Conservation (phyloP, 2,797 vertebrate species). For the Amblyraja radiata region DNA sequence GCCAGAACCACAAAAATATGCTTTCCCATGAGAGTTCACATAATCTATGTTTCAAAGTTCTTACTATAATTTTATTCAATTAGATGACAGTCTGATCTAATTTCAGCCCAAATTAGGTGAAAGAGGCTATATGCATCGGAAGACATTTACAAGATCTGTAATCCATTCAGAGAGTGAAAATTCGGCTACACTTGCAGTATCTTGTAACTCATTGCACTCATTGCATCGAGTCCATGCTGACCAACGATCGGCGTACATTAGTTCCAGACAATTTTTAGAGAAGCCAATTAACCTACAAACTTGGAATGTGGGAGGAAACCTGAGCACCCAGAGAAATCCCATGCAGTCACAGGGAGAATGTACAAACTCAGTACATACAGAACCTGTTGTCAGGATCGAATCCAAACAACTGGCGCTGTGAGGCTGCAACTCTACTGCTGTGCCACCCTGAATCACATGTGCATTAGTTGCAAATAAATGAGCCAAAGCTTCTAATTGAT, state of each 20-base stretch:
- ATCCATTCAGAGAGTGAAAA: background rate
- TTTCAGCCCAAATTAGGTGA: background rate
- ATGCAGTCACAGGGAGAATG: no score
- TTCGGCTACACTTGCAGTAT: background rate
- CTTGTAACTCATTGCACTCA: background rate
- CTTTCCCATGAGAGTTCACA: background rate
- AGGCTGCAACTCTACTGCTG: no score
- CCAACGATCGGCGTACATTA: no score
- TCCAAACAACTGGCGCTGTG: no score
- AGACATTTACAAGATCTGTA: background rate
- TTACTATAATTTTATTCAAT: background rate
- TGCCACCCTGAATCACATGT: no score
- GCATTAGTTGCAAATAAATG: background rate
- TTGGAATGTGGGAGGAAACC: no score
- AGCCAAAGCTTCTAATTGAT: background rate
- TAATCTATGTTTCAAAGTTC: background rate
- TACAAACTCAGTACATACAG: no score
- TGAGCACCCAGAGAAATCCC: no score
- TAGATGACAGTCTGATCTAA: background rate
- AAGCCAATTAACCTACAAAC: no score
- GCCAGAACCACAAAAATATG: background rate
- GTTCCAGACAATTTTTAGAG: no score
- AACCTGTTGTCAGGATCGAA: no score
- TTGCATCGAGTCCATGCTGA: background rate
- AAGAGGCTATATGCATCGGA: background rate